Base-by-base conservation (phyloP, 2,797 vertebrate species). In the Crocodylus rhombifer region DNA sequence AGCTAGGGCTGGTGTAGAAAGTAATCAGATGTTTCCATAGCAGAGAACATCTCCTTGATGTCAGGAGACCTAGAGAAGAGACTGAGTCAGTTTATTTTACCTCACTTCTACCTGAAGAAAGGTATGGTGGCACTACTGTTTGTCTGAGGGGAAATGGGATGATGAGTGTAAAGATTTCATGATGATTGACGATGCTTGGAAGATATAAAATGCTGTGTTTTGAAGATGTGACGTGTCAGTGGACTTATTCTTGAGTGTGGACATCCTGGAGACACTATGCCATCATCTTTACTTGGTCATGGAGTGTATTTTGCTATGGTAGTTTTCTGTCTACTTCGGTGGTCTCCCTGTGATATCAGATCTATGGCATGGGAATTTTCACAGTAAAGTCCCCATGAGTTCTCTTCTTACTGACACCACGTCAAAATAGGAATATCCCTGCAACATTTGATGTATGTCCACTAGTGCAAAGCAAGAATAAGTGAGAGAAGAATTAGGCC, bases 331-430 rank as follows among this genome's bases (percentile, higher is more conserved):
- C 33, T 74, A 82, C 65, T 67, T 16, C 23, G 56, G 30, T 71
- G 33, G 64, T 28, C 14, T 23, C 23, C 20, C 2, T 0, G 3
- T 18, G 61, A 73, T 58, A 30, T 25, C 1, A 3, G 23, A 0
- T 0, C 6, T 2, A 69, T 71, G 56, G 13, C 30, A 2, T 11
- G 30, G 82, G 23, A 33, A 1, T 2, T 25, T 65, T 51, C 21
- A 1, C 30, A 51, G 78, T 8, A 62, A 26, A 11, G 26, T 26
- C 3, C 78, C 42, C 42, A 51, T 11, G 42, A 51, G 42, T 51
- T 51, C 10, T 51, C 42, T 51, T 51, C 42, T 51, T 51, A 51
- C 42, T 51, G 42, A 51, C 42, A 51, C 42, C 42, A 51, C 10
- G 9, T 51, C 42, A 51, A 51, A 51, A 51, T 11, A 51, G 42